Evolutionary conservation across 2,113 vertebrate genomes (phyloP).

Genomic region (Syngnathus typhle): DNA sequence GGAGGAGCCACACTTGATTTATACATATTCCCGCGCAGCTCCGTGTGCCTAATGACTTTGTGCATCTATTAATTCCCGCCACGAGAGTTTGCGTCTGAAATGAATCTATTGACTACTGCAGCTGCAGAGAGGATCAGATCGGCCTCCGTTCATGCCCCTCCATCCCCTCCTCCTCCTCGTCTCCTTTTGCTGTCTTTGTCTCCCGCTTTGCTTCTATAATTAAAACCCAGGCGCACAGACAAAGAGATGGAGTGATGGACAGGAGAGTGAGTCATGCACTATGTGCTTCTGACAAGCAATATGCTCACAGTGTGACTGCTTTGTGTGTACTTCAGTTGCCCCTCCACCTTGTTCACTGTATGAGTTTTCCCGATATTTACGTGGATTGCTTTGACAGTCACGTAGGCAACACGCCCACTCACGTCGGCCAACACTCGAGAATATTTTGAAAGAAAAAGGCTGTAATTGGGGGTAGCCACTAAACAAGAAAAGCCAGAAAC

Average conservation of each 20-base stretch:
- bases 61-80: constrained; percentile 40
- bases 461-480: constrained; percentile 6
- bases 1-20: neutral
- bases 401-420: constrained; percentile 13
- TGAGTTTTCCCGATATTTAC: constrained; percentile 33
- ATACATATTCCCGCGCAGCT: neutral
- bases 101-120: constrained; percentile 47
- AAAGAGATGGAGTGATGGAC: constrained; percentile 35
- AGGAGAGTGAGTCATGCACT: constrained; percentile 39
- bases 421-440: neutral
- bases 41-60: constrained; percentile 33
- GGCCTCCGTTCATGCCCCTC: constrained; percentile 25
- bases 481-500: constrained; percentile 4
- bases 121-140: constrained; percentile 30
- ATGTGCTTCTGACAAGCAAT: constrained; percentile 32
- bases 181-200: constrained; percentile 18
- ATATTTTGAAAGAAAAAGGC: constrained; percentile 1
- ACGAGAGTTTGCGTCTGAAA: constrained; percentile 33
- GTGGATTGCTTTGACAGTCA: constrained; percentile 15
- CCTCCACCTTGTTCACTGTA: constrained; percentile 45
- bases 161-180: constrained; percentile 3
- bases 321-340: constrained; percentile 19
- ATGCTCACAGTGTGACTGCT: constrained; percentile 17
- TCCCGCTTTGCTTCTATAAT: constrained; percentile 47
- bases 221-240: constrained; percentile 51